phyloP scores from a whole-genome alignment of 2,113 vertebrate genomes.

The Tinamus guttatus region DNA sequence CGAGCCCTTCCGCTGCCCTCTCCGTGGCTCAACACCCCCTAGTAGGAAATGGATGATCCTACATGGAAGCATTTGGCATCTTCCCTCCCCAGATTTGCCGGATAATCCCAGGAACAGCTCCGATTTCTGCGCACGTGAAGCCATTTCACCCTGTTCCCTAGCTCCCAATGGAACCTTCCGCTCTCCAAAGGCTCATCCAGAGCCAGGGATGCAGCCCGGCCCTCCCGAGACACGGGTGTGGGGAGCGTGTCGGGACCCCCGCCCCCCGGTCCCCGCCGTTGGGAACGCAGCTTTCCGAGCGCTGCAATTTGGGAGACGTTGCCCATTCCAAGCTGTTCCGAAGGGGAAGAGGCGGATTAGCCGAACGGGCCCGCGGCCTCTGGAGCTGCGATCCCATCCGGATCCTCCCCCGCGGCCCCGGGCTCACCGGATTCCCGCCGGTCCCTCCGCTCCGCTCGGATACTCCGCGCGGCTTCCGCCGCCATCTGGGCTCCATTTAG shows the following conservation, averaged over 20 bases:
- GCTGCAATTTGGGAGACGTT: not conserved
- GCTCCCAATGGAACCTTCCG: no score
- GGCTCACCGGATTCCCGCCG: not conserved
- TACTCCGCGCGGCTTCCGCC: not conserved
- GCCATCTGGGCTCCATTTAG: constrained; percentile 74
- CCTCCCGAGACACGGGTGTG: no score
- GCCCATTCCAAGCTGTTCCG: not conserved
- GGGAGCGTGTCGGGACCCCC: no score
- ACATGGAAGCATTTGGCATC: rapidly evolving
- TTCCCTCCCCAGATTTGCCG: not conserved
- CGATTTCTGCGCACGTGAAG: not conserved
- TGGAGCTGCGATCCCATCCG: not conserved
- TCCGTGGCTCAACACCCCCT: not conserved
- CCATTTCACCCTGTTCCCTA: not conserved
- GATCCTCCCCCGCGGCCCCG: not conserved
- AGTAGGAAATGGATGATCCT: rapidly evolving
- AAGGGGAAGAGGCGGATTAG: not conserved
- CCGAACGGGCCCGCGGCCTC: no score
- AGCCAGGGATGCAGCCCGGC: no score
- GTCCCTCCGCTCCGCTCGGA: not conserved
- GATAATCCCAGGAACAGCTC: not conserved
- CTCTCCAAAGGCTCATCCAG: no score
- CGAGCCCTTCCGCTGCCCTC: not conserved
- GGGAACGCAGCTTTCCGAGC: rapidly evolving
- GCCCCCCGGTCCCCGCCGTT: no score